Percentiles rank a stretch among this genome's conserved stretches.
These are phyloP conservation scores for Sebastes goodei DNA, from an alignment of 2,797 vertebrate species.

Conservation along the genomic window DNA sequence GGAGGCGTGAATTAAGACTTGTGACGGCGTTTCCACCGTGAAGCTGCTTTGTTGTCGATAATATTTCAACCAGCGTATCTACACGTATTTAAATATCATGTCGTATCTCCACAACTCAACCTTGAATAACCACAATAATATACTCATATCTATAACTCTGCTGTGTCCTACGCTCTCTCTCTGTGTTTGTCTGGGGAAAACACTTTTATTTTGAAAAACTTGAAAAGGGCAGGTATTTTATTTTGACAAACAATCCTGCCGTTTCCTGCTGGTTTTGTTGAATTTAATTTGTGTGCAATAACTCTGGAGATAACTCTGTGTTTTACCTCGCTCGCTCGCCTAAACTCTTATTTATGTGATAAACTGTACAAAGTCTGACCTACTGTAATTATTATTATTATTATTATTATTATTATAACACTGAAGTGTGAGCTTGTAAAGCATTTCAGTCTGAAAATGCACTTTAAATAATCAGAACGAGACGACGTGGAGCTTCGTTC, in stretches of 20 bases:
- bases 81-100: conserved; percentile 5
- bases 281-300: conserved; percentile 59
- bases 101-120: neutral
- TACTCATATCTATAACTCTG: conserved; percentile 12
- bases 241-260: neutral
- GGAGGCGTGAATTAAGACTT: neutral
- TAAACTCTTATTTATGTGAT: conserved; percentile 55
- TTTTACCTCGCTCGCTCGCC: neutral
- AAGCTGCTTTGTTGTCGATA: neutral
- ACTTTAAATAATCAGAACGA: conserved; percentile 59
- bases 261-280: conserved; percentile 27
- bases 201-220: conserved; percentile 48
- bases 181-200: neutral
- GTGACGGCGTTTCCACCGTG: neutral
- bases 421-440: conserved; percentile 42
- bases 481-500: neutral
- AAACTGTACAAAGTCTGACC: conserved; percentile 39
- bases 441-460: conserved; percentile 61
- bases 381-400: conserved; percentile 24
- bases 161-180: neutral
- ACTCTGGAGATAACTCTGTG: conserved; percentile 28
- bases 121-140: neutral
- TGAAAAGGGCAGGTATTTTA: conserved; percentile 24
- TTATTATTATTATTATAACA: conserved; percentile 17
- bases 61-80: conserved; percentile 21